A percentile compares a stretch with the other conserved stretches of the same genome.
These are phyloP conservation scores for Spisula solida DNA, from an alignment of 2,888 invertebrate genomes.

Conservation along the genomic window DNA sequence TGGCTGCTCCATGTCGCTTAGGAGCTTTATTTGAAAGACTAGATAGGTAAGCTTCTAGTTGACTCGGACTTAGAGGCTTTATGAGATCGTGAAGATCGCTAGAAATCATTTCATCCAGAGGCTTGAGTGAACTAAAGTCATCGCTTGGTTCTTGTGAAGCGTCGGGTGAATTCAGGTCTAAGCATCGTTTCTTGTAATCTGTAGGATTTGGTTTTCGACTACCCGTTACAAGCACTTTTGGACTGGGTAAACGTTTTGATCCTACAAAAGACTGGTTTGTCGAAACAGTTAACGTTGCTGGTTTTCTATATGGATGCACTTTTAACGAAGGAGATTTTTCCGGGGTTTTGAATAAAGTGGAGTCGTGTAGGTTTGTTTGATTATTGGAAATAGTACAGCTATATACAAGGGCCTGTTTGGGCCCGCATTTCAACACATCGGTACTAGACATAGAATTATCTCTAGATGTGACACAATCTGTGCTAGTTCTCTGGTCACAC, in stretches of 20 bases:
- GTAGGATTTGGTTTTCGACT: slow-evolving; percentile 68
- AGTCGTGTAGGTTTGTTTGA: background rate
- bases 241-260: slow-evolving; percentile 76
- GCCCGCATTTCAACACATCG: background rate
- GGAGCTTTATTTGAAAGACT: slow-evolving; percentile 76
- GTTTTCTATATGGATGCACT: slow-evolving; percentile 52
- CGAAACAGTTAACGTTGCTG: slow-evolving; percentile 45
- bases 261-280: slow-evolving; percentile 52
- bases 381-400: background rate
- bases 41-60: slow-evolving; percentile 81
- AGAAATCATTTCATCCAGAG: slow-evolving; percentile 60
- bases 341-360: slow-evolving; percentile 16
- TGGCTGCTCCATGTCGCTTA: slow-evolving; percentile 53
- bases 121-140: slow-evolving; percentile 49
- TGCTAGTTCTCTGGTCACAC: slow-evolving; percentile 22
- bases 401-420: background rate
- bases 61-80: slow-evolving; percentile 80
- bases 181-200: slow-evolving; percentile 73
- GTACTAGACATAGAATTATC: background rate
- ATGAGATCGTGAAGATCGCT: slow-evolving; percentile 69
- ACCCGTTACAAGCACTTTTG: slow-evolving; percentile 79
- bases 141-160: slow-evolving; percentile 36
- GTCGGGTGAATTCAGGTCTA: slow-evolving; percentile 72
- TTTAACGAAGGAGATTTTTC: slow-evolving; percentile 35
- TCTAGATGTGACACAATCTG: slow-evolving; percentile 10